Conservation (phyloP, 2,113 vertebrate species). For the Sapayoa aenigma region DNA sequence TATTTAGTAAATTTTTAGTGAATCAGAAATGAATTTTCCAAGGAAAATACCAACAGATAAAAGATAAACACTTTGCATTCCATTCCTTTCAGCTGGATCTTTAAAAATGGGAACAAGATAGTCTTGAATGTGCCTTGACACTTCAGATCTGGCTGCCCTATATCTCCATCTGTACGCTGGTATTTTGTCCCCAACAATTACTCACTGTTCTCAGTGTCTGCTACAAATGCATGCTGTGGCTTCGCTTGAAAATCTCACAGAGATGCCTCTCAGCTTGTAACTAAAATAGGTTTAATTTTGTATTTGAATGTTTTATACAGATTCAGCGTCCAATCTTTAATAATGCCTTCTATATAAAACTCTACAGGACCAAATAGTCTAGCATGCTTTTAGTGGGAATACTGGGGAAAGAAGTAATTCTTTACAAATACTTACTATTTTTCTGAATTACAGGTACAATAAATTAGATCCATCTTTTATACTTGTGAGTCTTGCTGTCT, state of each 20-base stretch:
- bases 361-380: background rate
- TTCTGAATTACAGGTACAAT: background rate
- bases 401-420: background rate
- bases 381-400: background rate
- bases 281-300: background rate
- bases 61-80: constrained; percentile 14
- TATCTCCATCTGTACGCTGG: background rate
- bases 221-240: background rate
- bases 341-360: background rate
- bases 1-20: background rate
- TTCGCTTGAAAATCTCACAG: background rate
- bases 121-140: constrained; percentile 10
- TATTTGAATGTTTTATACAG: background rate
- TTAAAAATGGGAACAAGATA: constrained; percentile 52
- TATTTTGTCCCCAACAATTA: constrained; percentile 1
- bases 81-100: constrained; percentile 23
- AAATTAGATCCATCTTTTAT: background rate
- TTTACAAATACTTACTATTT: background rate
- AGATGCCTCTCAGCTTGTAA: background rate
- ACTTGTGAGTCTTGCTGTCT: background rate
- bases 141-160: background rate
- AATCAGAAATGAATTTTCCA: background rate
- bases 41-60: constrained; percentile 2
- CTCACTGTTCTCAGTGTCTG: background rate
- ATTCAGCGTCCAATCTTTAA: background rate